These are phyloP conservation scores for Eupeodes latifasciatus DNA, from an alignment of 2,888 invertebrate species.

Conservation along the genomic window DNA sequence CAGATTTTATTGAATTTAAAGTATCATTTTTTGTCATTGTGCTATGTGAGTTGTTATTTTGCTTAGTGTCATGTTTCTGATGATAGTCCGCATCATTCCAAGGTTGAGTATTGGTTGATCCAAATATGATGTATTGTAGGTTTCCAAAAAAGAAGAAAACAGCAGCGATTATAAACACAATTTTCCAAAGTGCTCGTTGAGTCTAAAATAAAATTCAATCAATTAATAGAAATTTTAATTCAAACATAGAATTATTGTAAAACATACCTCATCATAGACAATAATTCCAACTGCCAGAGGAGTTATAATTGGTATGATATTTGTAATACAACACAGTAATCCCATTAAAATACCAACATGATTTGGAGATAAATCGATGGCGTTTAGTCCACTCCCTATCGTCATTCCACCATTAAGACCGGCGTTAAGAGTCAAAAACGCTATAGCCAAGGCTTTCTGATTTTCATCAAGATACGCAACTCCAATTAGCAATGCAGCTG, in stretches of 20 bases:
- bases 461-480: constrained; percentile 84
- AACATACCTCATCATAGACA: constrained; percentile 81
- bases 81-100: constrained; percentile 86
- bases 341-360: constrained; percentile 88
- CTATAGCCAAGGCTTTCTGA: constrained; percentile 83
- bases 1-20: no score
- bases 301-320: constrained; percentile 86
- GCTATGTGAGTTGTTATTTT: not conserved
- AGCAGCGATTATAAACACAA: constrained; percentile 88
- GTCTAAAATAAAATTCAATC: constrained; percentile 83
- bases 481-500: constrained; percentile 85
- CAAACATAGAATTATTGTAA: not conserved
- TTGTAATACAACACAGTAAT: constrained; percentile 86
- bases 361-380: constrained; percentile 88
- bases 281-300: constrained; percentile 85
- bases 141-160: constrained; percentile 88
- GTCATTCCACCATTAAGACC: constrained; percentile 83
- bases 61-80: not conserved
- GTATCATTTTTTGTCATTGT: no score
- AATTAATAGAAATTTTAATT: no score
- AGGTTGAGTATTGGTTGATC: constrained; percentile 86
- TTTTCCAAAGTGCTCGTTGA: constrained; percentile 87
- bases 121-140: constrained; percentile 87
- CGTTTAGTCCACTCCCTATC: constrained; percentile 84
- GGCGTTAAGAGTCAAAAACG: constrained; percentile 86